Evolutionary conservation across 1,140 invertebrate genomes (phyloP).

Genomic region (Tribolium madens): DNA sequence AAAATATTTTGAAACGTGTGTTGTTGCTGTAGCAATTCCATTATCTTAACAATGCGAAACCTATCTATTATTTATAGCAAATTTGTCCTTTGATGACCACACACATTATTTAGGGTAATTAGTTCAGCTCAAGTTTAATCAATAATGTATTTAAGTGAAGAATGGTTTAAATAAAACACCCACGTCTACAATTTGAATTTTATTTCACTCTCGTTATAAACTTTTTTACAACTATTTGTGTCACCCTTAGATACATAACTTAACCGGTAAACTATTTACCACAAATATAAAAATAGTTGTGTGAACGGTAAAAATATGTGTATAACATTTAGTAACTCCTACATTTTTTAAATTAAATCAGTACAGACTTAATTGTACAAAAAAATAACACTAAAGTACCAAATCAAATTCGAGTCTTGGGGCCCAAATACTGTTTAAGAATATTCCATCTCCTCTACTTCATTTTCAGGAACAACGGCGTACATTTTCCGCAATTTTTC

Average conservation of each 20-base stretch:
- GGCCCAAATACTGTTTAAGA: slow-evolving; percentile 51
- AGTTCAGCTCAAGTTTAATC: too few species aligned
- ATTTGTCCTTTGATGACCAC: neutral
- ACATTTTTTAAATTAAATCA: too few species aligned
- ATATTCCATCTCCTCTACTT: slow-evolving; percentile 64
- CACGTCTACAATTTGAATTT: neutral
- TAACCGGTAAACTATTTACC: neutral
- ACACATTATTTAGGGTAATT: too few species aligned
- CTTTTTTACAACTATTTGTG: slow-evolving; percentile 37
- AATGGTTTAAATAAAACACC: too few species aligned
- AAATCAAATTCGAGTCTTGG: neutral
- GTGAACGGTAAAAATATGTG: neutral
- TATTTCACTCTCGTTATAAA: slow-evolving; percentile 12
- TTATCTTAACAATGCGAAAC: neutral
- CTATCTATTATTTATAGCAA: neutral
- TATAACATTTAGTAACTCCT: too few species aligned
- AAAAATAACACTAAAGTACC: too few species aligned
- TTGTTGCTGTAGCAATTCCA: neutral
- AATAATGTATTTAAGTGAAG: too few species aligned
- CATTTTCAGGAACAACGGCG: slow-evolving; percentile 52
- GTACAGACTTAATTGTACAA: too few species aligned
- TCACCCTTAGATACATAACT: slow-evolving; percentile 11
- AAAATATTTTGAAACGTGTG: neutral
- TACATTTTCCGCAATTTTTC: slow-evolving; percentile 62
- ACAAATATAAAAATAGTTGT: slow-evolving; percentile 29